A percentile compares a stretch with the other conserved stretches of the same genome.
These are phyloP conservation scores for Cydia amplana DNA, from an alignment of 1,140 invertebrate genomes.

Conservation along the genomic window DNA sequence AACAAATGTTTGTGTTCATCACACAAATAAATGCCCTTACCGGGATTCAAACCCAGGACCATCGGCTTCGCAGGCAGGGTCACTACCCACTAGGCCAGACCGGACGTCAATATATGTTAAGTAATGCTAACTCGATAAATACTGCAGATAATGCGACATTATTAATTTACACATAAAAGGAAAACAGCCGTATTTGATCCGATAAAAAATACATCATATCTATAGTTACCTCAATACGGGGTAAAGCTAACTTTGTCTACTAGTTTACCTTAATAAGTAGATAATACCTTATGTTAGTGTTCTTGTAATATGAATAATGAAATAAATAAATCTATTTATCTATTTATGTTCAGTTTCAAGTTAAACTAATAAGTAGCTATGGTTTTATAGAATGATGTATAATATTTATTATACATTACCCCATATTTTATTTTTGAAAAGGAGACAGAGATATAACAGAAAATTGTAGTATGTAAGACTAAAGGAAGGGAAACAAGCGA, in stretches of 20 bases:
- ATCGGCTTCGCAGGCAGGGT: no score
- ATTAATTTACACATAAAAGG: not conserved
- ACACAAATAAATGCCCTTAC: no score
- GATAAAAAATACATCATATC: not conserved
- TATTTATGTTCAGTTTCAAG: not conserved
- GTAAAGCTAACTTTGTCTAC: not conserved
- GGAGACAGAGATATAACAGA: no score
- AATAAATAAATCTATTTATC: not conserved
- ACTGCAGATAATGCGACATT: not conserved
- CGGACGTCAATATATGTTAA: conserved; percentile 2
- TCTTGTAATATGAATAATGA: not conserved
- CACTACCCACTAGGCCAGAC: no score
- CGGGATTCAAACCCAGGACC: no score
- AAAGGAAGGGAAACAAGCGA: no score
- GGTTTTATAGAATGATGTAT: no score
- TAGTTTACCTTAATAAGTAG: not conserved
- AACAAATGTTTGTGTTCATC: no score
- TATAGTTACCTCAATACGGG: not conserved
- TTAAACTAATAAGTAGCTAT: no score
- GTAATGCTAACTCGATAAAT: conserved; percentile 8
- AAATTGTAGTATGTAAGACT: no score
- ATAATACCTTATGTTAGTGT: not conserved
- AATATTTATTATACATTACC: no score
- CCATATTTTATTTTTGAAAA: no score
- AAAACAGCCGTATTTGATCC: not conserved